Conservation (phyloP, 1,140 invertebrate species). For the Bombus haemorrhoidalis region DNA sequence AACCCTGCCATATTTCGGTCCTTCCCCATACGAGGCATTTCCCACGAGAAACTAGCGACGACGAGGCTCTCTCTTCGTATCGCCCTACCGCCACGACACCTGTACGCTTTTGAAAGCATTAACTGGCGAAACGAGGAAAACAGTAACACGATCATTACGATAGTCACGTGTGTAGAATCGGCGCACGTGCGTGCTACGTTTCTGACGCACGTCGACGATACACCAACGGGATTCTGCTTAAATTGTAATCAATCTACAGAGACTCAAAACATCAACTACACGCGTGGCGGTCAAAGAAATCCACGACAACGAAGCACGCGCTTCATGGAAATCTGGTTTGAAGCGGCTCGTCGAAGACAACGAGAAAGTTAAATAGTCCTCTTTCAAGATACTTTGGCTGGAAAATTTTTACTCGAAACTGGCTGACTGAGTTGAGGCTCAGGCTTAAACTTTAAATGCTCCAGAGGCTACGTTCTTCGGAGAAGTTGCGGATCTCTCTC, state of each 20-base stretch:
- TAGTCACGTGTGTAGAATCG: background rate
- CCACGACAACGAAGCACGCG: background rate
- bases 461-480: no score
- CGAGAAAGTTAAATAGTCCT: slow-evolving; percentile 4
- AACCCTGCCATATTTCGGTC: slow-evolving; percentile 42
- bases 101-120: slow-evolving; percentile 15
- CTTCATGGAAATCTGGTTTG: slow-evolving; percentile 11
- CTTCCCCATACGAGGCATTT: slow-evolving; percentile 12
- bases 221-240: background rate
- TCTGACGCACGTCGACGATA: background rate
- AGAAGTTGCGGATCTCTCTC: background rate
- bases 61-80: background rate
- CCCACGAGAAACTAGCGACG: slow-evolving; percentile 6
- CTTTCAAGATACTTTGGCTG: background rate
- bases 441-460: slow-evolving; percentile 9
- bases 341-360: background rate
- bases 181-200: background rate
- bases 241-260: background rate
- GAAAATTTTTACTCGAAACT: slow-evolving; percentile 34
- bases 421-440: background rate
- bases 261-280: background rate
- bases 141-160: slow-evolving; percentile 26
- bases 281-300: background rate
- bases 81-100: background rate
- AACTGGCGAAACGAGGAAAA: slow-evolving; percentile 33